Evolutionary conservation across 2,888 invertebrate species (phyloP), one percentile per base, ranked within the genome.

Genomic region (Melinaea menophilus): DNA sequence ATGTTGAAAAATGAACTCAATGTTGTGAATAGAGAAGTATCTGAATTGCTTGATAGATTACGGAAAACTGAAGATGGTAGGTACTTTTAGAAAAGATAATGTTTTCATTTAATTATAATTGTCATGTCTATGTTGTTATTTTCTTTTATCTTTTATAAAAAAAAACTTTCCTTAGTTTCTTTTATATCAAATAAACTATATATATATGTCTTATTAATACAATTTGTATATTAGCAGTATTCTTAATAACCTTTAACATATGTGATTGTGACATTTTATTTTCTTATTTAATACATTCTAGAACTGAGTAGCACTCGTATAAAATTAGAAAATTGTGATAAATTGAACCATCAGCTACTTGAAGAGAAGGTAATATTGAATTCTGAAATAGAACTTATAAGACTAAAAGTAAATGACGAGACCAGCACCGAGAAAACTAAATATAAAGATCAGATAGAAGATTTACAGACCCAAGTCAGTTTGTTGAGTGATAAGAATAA

Each of bases 1-100:
- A 87, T 90, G 87, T 73, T 90, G 67, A 89, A 85, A 75, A 90
- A 88, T 76, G 90, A 90, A 76, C 79, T 89, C 3, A 86, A 85
- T 74, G 85, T 88, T 0, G 77, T 87, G 74, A 87, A 88, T 63
- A 77, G 77, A 68, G 90, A 90, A 75, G 75, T 88, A 1, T 71
- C 81, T 45, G 84, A 87, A 59, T 72, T 90, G 71, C 72, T 86
- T 45, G 79, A 80, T 4, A 80, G 79, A 56, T 73, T 88, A 47
- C 75, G 75, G 33, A 78, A 67, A 69, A 78, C 84, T 31, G 86
- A 90, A 75, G 85, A 88, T 76, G 89, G 90, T 88, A 82, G 81
- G 70, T 69, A 69, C 56, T 55, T 5, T 75, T 79, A 78, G 5
- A 51, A 51, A 5, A 9, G n/a, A 48, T 22, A 22, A 22, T 48